These are phyloP conservation scores for Silurus glanis DNA, from an alignment of 2,113 vertebrate genomes.

Conservation along the genomic window DNA sequence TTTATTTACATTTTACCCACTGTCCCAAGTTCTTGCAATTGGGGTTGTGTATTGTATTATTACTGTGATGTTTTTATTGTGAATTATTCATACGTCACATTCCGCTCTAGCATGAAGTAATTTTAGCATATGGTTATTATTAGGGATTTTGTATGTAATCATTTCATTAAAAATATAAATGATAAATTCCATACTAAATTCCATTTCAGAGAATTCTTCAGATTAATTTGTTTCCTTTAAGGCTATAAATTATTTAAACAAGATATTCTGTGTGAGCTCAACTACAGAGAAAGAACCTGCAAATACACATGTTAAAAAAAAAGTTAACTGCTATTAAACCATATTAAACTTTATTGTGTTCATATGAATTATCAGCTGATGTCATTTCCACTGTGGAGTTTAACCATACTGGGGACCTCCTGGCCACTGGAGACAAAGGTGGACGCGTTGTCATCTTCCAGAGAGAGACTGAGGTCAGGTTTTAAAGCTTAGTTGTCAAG, in stretches of 20 bases:
- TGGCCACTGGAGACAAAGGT: slow-evolving; percentile 98
- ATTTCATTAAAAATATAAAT: background rate
- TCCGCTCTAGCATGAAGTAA: too few species aligned
- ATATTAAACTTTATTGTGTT: background rate
- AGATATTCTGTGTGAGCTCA: background rate
- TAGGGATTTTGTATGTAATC: background rate
- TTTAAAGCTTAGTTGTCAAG: background rate
- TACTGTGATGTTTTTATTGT: background rate
- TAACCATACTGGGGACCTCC: slow-evolving; percentile 96
- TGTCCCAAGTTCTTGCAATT: too few species aligned
- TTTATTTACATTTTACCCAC: too few species aligned
- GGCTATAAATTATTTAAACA: background rate
- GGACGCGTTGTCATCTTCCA: slow-evolving; percentile 98
- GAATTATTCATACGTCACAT: background rate
- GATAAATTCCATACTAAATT: background rate
- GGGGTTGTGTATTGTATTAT: background rate
- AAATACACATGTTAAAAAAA: background rate
- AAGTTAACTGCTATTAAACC: background rate
- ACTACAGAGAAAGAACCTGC: background rate
- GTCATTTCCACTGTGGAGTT: slow-evolving; percentile 99
- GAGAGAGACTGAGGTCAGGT: slow-evolving; percentile 88
- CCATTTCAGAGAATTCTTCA: background rate
- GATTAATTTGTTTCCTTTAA: background rate
- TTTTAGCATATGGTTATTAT: background rate
- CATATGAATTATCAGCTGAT: slow-evolving; percentile 77